phyloP scores from a whole-genome alignment of 2,888 invertebrate species.

The Cerceris ruficornis region DNA sequence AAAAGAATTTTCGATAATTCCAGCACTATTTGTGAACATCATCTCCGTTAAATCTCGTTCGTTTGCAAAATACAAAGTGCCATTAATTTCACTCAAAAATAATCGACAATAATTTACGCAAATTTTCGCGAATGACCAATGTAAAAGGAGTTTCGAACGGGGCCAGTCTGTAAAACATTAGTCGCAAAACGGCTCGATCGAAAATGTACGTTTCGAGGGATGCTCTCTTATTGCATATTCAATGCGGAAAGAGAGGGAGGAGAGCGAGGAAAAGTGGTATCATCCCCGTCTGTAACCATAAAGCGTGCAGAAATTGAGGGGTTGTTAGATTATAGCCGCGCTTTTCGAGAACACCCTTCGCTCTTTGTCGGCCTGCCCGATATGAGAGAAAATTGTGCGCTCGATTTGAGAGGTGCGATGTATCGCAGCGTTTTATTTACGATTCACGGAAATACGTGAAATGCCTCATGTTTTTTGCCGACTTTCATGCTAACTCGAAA shows the following conservation, averaged over 20 bases:
- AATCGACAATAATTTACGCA: conserved; percentile 32
- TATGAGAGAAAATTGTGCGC: conserved; percentile 45
- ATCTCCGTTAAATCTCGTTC: too few species aligned
- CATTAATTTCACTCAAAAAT: neutral
- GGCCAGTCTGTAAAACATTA: conserved; percentile 53
- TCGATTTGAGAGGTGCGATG: conserved; percentile 52
- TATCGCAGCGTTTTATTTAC: conserved; percentile 41
- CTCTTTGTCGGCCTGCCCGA: neutral
- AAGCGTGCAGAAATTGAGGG: conserved; percentile 58
- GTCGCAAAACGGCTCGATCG: conserved; percentile 36
- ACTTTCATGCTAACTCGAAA: too few species aligned
- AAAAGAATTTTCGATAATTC: neutral
- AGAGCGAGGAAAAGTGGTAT: conserved; percentile 44
- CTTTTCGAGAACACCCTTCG: conserved; percentile 34
- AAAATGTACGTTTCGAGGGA: conserved; percentile 61
- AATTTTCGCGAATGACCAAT: conserved; percentile 9
- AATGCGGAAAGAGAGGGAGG: conserved; percentile 32
- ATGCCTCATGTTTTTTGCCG: too few species aligned
- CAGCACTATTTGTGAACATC: too few species aligned
- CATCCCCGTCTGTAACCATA: conserved; percentile 54
- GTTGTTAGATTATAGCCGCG: conserved; percentile 51
- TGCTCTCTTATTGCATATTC: conserved; percentile 60
- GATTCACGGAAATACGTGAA: conserved; percentile 25
- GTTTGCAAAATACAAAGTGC: neutral
- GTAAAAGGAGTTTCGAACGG: conserved; percentile 37